Evolutionary conservation across 2,888 invertebrate species (phyloP).

Genomic region (Oscheius myriophilus): DNA sequence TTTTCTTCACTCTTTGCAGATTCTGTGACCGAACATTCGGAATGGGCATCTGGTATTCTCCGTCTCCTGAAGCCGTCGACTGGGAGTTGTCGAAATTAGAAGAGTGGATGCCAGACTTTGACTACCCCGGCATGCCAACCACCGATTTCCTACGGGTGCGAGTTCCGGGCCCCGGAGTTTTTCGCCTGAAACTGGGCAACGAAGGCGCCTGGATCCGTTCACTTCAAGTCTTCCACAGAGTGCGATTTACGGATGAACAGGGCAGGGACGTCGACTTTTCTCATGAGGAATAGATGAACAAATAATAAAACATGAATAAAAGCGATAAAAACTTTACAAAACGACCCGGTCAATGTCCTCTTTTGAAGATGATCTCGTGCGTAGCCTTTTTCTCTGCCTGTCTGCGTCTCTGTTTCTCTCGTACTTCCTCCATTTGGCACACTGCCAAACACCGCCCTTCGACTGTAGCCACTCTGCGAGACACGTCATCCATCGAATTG

Average conservation of each 20-base stretch:
- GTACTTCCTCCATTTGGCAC: slow-evolving; percentile 39
- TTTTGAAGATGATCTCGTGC: slow-evolving; percentile 44
- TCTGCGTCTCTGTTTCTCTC: slow-evolving; percentile 43
- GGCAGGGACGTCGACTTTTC: slow-evolving; percentile 7
- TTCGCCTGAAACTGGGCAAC: slow-evolving; percentile 57
- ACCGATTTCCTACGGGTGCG: slow-evolving; percentile 51
- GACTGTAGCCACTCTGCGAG: slow-evolving; percentile 42
- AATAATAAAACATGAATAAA: not conserved
- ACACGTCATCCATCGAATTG: slow-evolving; percentile 41
- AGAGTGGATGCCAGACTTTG: slow-evolving; percentile 53
- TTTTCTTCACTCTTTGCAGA: slow-evolving; percentile 28
- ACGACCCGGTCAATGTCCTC: slow-evolving; percentile 24
- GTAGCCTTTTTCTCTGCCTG: slow-evolving; percentile 33
- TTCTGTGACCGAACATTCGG: slow-evolving; percentile 60
- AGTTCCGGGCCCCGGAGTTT: slow-evolving; percentile 51
- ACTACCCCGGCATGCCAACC: slow-evolving; percentile 63
- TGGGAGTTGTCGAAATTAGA: slow-evolving; percentile 44
- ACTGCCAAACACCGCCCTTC: slow-evolving; percentile 46
- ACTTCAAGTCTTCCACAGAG: slow-evolving; percentile 50
- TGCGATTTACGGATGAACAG: slow-evolving; percentile 39
- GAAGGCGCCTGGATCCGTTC: slow-evolving; percentile 61
- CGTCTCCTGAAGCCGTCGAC: slow-evolving; percentile 32
- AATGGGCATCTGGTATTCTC: slow-evolving; percentile 53
- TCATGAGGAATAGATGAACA: no score
- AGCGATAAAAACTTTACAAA: not conserved